These are phyloP conservation scores for Acrocephalus scirpaceus DNA, from an alignment of 2,797 vertebrate genomes.

Conservation along the genomic window DNA sequence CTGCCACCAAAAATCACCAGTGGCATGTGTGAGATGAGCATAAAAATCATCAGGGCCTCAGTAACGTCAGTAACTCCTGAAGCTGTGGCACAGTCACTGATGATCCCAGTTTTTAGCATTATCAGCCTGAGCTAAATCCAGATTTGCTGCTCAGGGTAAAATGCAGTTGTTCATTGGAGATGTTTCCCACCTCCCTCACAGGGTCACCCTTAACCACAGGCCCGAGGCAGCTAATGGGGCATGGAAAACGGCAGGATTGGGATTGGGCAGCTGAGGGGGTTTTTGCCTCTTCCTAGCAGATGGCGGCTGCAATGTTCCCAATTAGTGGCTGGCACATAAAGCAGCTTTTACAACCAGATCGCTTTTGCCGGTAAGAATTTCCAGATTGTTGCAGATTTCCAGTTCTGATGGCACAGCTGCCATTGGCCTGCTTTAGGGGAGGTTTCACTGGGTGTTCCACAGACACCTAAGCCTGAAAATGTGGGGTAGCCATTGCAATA, in stretches of 20 bases:
- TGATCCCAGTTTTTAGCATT: not conserved
- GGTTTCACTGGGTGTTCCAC: not conserved
- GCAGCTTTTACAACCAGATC: not conserved
- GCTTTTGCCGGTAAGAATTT: not conserved
- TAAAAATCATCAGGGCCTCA: not conserved
- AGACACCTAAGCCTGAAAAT: not conserved
- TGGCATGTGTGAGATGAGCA: not conserved
- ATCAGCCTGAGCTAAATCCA: not conserved
- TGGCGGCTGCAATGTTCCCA: conserved; percentile 22
- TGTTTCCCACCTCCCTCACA: not conserved
- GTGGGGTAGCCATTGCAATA: not conserved
- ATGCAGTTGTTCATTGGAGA: not conserved
- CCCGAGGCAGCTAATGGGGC: not conserved
- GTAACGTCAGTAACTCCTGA: not conserved
- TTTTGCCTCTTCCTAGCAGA: not conserved
- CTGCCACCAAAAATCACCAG: not conserved
- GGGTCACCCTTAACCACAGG: not conserved
- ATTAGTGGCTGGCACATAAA: not conserved
- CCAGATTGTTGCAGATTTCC: conserved; percentile 7
- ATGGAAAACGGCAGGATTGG: not conserved
- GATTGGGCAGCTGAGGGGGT: not conserved
- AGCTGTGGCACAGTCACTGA: not conserved
- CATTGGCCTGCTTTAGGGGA: not conserved
- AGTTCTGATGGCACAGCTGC: not conserved
- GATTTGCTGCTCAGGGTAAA: not conserved